Conservation (phyloP, 2,113 vertebrate genomes). For the Anhinga rufa region DNA sequence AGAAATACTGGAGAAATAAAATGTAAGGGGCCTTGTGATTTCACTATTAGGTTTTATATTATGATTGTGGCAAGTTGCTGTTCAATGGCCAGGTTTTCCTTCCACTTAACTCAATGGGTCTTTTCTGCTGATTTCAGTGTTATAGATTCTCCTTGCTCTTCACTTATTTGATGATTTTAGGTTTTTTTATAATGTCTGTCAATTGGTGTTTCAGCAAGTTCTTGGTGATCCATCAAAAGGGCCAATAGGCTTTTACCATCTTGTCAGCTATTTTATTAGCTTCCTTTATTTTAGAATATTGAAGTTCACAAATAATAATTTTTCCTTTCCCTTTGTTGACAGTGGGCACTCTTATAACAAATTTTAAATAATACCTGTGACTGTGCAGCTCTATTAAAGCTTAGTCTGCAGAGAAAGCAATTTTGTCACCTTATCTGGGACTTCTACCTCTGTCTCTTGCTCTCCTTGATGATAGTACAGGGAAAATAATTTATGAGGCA, state of each 20-base stretch:
- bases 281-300: slow-evolving; percentile 33
- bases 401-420: neutral
- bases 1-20: neutral
- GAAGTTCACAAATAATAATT: neutral
- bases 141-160: neutral
- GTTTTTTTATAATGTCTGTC: slow-evolving; percentile 9
- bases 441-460: neutral
- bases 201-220: slow-evolving; percentile 8
- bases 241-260: neutral
- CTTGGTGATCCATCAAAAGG: slow-evolving; percentile 3
- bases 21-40: neutral
- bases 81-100: neutral
- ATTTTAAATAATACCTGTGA: slow-evolving; percentile 6
- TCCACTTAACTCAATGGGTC: neutral
- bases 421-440: neutral
- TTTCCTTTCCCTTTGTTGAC: neutral
- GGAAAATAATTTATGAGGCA: slow-evolving; percentile 30
- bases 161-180: neutral
- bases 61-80: neutral
- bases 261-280: slow-evolving; percentile 10
- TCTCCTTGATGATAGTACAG: neutral
- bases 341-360: neutral
- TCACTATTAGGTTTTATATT: neutral
- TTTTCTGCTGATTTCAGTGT: slow-evolving; percentile 2
- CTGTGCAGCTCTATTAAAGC: neutral